Percentiles rank a stretch among this genome's conserved stretches.
phyloP scores from a whole-genome alignment of 2,888 invertebrate species.

The Tachina lurida region DNA sequence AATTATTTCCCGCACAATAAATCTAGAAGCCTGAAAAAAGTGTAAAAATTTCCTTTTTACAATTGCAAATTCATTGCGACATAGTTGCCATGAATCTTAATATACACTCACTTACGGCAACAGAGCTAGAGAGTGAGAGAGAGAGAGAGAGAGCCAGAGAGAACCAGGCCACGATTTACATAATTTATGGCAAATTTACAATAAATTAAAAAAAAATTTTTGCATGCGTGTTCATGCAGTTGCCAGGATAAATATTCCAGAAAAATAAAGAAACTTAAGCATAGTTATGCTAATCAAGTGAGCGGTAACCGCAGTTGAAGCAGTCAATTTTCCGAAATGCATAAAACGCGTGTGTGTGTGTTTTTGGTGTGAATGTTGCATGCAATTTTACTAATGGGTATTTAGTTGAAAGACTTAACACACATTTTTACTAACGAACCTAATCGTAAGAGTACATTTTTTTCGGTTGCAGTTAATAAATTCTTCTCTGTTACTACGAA shows the following conservation, averaged over 20 bases:
- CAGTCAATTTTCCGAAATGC: conserved; percentile 19
- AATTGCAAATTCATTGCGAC: conserved; percentile 64
- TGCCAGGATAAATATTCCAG: conserved; percentile 28
- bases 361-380: conserved; percentile 50
- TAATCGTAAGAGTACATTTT: neutral
- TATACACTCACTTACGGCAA: conserved; percentile 25
- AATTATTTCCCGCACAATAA: conserved; percentile 74
- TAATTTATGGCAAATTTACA: conserved; percentile 78
- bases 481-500: conserved; percentile 18
- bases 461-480: conserved; percentile 61
- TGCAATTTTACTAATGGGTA: conserved; percentile 68
- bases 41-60: conserved; percentile 10
- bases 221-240: conserved; percentile 15
- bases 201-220: conserved; percentile 76
- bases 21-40: conserved; percentile 61
- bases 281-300: conserved; percentile 67
- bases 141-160: conserved; percentile 77
- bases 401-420: conserved; percentile 64
- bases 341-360: neutral
- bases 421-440: conserved; percentile 28
- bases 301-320: conserved; percentile 32
- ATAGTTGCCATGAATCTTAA: conserved; percentile 70
- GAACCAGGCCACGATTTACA: conserved; percentile 78
- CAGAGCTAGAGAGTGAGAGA: conserved; percentile 74
- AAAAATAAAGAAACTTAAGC: conserved; percentile 16